Percentiles rank a stretch among this genome's conserved stretches.
These are phyloP conservation scores for Leucoraja erinaceus DNA, from an alignment of 2,113 vertebrate species.

Conservation along the genomic window DNA sequence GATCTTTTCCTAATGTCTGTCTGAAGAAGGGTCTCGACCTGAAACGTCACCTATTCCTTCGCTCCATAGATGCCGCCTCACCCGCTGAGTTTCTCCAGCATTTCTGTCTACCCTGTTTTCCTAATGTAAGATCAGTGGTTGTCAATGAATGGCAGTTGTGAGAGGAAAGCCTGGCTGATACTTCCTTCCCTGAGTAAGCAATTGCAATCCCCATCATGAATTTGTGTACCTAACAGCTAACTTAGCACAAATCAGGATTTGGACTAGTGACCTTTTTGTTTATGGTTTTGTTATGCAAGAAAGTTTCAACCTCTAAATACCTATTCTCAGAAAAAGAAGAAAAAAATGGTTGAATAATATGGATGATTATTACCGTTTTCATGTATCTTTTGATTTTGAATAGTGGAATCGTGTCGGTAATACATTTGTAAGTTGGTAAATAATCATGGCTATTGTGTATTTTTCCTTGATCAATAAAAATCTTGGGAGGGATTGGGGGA, in stretches of 20 bases:
- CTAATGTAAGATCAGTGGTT: not conserved
- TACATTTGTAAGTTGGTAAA: not conserved
- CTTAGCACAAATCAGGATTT: not conserved
- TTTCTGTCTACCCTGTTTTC: not conserved
- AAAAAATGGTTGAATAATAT: not conserved
- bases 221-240: not conserved
- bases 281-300: not conserved
- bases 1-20: not conserved
- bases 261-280: not conserved
- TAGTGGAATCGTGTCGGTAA: not conserved
- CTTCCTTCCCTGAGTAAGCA: not conserved
- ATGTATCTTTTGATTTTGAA: not conserved
- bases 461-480: not conserved
- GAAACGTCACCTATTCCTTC: too few relatives aligned
- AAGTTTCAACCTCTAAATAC: not conserved
- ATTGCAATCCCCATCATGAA: not conserved
- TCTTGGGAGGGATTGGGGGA: not conserved
- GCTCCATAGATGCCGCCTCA: too few relatives aligned
- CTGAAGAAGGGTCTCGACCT: too few relatives aligned
- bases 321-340: not conserved
- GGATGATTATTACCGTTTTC: not conserved
- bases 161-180: not conserved
- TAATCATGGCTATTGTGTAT: not conserved
- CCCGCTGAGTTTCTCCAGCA: too few relatives aligned
- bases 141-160: not conserved